A percentile compares a stretch with the other conserved stretches of the same genome.
These are phyloP conservation scores for Cichladusa arquata DNA, from an alignment of 2,113 vertebrate genomes.

Conservation along the genomic window DNA sequence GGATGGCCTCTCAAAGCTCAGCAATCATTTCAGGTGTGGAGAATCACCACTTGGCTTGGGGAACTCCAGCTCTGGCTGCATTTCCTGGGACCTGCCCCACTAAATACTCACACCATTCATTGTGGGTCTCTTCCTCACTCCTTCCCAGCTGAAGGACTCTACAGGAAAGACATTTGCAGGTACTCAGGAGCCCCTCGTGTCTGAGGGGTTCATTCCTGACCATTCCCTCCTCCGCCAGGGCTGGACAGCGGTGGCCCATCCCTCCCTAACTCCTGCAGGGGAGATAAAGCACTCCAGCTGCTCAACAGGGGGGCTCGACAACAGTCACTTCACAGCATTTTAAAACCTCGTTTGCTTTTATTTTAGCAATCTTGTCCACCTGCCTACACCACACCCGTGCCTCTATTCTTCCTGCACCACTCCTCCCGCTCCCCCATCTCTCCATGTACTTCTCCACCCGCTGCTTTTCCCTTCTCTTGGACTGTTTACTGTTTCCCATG, in stretches of 20 bases:
- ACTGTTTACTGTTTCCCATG: not conserved
- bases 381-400: not conserved
- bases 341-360: not conserved
- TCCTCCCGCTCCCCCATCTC: not conserved
- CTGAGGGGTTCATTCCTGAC: not conserved
- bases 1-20: not conserved
- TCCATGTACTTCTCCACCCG: not conserved
- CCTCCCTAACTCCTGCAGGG: not conserved
- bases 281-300: not conserved
- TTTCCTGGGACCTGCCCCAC: not conserved
- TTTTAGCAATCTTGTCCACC: not conserved
- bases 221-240: not conserved
- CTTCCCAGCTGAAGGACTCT: not conserved
- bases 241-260: accelerated
- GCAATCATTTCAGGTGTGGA: not conserved
- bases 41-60: not conserved
- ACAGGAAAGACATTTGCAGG: not conserved
- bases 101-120: not conserved
- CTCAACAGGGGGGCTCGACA: not conserved
- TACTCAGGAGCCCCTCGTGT: not conserved
- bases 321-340: not conserved
- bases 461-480: not conserved
- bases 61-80: not conserved
- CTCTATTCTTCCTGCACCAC: not conserved
- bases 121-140: not conserved